Conservation (phyloP, 2,797 vertebrate genomes). For the Liasis olivaceus region DNA sequence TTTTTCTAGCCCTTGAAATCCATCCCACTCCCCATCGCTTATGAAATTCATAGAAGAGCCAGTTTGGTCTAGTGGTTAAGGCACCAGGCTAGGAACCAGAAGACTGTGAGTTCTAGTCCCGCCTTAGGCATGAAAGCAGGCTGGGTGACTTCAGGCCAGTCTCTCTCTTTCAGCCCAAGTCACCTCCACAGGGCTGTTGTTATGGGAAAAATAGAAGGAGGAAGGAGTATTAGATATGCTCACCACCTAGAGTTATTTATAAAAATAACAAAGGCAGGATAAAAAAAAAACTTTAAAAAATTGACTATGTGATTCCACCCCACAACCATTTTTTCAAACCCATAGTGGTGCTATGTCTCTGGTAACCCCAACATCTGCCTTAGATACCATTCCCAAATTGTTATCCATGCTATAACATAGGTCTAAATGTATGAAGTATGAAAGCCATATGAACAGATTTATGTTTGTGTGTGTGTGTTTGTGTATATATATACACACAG, state of each 20-base stretch:
- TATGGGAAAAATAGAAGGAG: too few species aligned
- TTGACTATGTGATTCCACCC: neutral
- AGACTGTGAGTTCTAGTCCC: too few species aligned
- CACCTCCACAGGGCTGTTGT: too few species aligned
- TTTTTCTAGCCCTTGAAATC: neutral
- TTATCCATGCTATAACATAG: neutral
- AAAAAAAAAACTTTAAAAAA: neutral
- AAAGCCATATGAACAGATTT: neutral
- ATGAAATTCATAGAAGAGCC: neutral
- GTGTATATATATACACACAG: neutral
- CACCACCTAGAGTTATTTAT: too few species aligned
- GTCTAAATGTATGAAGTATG: neutral
- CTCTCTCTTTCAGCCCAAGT: too few species aligned
- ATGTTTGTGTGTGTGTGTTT: neutral
- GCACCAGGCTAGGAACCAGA: too few species aligned
- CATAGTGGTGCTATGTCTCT: neutral
- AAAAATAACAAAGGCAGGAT: too few species aligned
- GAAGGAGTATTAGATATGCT: too few species aligned
- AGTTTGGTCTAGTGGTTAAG: too few species aligned
- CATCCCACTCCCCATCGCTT: neutral
- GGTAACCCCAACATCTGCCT: neutral
- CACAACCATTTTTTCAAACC: neutral
- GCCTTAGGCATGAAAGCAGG: too few species aligned
- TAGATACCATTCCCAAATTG: too few species aligned
- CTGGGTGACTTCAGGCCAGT: too few species aligned